Evolutionary conservation across 2,113 vertebrate genomes (phyloP).

Genomic region (Danio rerio): DNA sequence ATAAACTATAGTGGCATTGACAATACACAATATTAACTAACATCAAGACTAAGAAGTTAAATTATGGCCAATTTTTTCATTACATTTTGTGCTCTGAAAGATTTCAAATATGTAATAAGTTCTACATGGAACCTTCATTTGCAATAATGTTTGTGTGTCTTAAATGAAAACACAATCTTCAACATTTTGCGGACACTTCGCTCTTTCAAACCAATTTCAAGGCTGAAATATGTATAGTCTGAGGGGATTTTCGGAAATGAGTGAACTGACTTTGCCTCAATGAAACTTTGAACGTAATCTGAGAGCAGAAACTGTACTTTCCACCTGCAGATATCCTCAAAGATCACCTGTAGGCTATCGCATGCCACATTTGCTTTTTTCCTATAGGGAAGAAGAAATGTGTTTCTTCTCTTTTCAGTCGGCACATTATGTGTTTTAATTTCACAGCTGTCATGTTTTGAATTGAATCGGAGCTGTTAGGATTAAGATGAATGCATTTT

Average conservation of each 20-base stretch:
- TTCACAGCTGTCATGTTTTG: conserved; percentile 39
- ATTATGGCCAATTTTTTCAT: too few species aligned
- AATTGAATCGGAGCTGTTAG: conserved; percentile 21
- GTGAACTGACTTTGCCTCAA: conserved; percentile 7
- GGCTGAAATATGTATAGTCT: neutral
- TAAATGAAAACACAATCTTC: too few species aligned
- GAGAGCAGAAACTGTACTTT: neutral
- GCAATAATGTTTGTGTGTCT: too few species aligned
- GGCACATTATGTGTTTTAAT: conserved; percentile 34
- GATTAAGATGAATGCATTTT: conserved; percentile 36
- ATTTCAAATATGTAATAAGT: too few species aligned
- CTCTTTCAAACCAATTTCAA: neutral
- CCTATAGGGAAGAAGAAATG: conserved; percentile 8
- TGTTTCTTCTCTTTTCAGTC: conserved; percentile 4
- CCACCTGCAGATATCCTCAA: neutral
- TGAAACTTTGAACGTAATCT: neutral
- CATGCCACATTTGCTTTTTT: conserved; percentile 21
- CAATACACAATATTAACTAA: too few species aligned
- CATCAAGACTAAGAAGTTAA: too few species aligned
- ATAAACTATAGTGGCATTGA: too few species aligned
- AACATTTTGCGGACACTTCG: too few species aligned
- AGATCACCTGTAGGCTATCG: neutral
- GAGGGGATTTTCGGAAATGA: neutral
- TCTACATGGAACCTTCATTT: too few species aligned
- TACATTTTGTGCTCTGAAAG: too few species aligned